Conservation (phyloP, 2,797 vertebrate species). For the Takifugu rubripes region DNA sequence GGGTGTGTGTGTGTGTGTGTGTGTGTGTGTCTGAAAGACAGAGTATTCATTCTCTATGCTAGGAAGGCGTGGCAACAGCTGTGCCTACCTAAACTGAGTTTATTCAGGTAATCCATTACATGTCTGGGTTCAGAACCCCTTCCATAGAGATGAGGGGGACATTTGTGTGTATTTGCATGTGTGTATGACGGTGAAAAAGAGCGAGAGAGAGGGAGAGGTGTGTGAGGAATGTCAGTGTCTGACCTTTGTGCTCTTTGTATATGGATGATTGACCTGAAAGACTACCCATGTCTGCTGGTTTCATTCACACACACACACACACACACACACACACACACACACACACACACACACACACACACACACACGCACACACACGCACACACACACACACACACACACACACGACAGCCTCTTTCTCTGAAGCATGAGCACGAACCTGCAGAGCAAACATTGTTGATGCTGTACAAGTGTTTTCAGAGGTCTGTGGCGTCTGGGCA, state of each 20-base stretch:
- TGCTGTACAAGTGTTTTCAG: conserved; percentile 7
- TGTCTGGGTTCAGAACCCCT: conserved; percentile 20
- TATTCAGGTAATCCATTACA: conserved; percentile 44
- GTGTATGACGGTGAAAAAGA: conserved; percentile 1
- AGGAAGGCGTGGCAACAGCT: conserved; percentile 48
- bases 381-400: conserved; percentile 9
- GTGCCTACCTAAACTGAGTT: conserved; percentile 56
- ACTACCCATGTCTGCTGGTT: conserved; percentile 33
- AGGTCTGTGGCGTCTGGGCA: conserved; percentile 1
- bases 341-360: conserved; percentile 3
- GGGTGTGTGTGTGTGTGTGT: conserved; percentile 10
- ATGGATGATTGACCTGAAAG: conserved; percentile 48
- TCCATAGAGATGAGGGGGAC: conserved; percentile 29
- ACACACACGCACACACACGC: conserved; percentile 7
- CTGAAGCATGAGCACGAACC: conserved; percentile 12
- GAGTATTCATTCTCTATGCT: conserved; percentile 6
- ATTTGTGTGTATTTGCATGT: conserved; percentile 4
- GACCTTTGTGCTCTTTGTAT: conserved; percentile 41
- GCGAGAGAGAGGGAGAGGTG: not conserved
- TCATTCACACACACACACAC: conserved; percentile 22
- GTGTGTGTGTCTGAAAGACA: not conserved
- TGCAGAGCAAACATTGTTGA: conserved; percentile 13
- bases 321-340: conserved; percentile 10
- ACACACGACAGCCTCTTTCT: conserved; percentile 7
- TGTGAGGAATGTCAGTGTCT: conserved; percentile 54